phyloP scores from a whole-genome alignment of 2,888 invertebrate genomes.

The Taphrorychus bicolor region DNA sequence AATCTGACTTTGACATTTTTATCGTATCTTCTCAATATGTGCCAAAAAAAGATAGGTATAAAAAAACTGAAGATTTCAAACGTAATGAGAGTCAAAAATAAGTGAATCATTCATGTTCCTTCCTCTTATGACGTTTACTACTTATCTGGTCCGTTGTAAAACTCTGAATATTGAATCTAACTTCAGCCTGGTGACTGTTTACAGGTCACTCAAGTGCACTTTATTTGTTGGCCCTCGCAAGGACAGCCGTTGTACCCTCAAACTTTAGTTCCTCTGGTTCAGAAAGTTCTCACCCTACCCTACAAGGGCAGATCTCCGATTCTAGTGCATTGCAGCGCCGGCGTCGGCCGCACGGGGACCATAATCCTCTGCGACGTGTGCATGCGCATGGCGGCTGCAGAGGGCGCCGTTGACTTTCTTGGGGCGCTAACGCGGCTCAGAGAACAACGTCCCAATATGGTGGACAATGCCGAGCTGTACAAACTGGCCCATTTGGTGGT shows the following conservation, averaged over 20 bases:
- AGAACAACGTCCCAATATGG: conserved; percentile 56
- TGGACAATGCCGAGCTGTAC: conserved; percentile 61
- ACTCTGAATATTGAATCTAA: no score
- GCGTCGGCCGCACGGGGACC: conserved; percentile 69
- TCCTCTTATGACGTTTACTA: neutral
- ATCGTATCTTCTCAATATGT: no score
- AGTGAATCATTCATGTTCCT: no score
- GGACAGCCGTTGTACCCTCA: conserved; percentile 58
- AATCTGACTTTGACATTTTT: no score
- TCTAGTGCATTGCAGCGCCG: conserved; percentile 67
- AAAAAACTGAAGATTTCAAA: no score
- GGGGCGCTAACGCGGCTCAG: conserved; percentile 51
- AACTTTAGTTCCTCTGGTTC: conserved; percentile 55
- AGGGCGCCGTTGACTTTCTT: conserved; percentile 54
- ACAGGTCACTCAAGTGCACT: conserved; percentile 58
- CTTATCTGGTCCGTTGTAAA: no score
- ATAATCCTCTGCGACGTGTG: conserved; percentile 66
- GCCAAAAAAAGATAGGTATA: no score
- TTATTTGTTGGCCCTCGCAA: conserved; percentile 64
- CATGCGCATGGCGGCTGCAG: conserved; percentile 60
- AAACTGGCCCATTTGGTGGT: conserved; percentile 60
- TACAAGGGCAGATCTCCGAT: conserved; percentile 53
- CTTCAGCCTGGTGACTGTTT: neutral
- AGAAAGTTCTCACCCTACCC: conserved; percentile 56
- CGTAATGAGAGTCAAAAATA: no score